These are phyloP conservation scores for Phalanger gymnotis DNA, from an alignment of 2,797 vertebrate species.

Conservation along the genomic window DNA sequence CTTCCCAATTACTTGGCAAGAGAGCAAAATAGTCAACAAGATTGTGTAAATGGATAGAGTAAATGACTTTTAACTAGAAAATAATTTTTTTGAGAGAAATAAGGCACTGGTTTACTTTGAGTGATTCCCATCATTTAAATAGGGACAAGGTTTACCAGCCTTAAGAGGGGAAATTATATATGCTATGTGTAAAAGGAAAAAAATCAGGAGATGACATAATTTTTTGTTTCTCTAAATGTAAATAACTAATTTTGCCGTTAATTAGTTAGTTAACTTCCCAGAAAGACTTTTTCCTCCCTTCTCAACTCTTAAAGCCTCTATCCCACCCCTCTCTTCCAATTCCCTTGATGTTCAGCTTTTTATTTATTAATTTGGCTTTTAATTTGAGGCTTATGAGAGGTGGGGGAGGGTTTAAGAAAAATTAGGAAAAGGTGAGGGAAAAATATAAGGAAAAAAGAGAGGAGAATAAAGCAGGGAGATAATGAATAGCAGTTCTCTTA, in stretches of 20 bases:
- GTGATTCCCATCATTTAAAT: background rate
- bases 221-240: background rate
- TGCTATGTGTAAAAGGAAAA: background rate
- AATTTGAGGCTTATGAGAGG: background rate
- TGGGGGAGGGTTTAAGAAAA: background rate
- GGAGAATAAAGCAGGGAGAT: background rate
- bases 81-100: background rate
- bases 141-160: background rate
- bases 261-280: background rate
- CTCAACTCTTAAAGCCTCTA: background rate
- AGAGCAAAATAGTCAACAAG: constrained; percentile 3
- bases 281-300: background rate
- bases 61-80: constrained; percentile 3
- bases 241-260: background rate
- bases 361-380: background rate
- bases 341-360: background rate
- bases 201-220: background rate
- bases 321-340: background rate
- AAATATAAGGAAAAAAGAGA: background rate
- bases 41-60: background rate
- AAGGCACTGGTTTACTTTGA: background rate
- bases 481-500: background rate
- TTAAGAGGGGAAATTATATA: background rate
- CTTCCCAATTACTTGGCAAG: background rate
- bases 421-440: background rate